Conservation (phyloP, 2,888 invertebrate species). For the Stenurella melanura region DNA sequence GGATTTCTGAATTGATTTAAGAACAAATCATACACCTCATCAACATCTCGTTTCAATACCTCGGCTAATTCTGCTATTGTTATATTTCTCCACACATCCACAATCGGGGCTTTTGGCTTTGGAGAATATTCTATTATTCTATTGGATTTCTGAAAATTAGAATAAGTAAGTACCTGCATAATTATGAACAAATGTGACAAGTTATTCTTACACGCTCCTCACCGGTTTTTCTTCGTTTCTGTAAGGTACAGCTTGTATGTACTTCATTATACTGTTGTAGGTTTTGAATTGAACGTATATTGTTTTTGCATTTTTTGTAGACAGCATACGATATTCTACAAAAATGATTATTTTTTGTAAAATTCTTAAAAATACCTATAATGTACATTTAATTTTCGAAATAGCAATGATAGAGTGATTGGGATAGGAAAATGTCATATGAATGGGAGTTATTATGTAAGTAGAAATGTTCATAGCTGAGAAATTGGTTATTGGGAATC, state of each 20-base stretch:
- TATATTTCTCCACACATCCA: constrained; percentile 88
- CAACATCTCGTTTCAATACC: constrained; percentile 78
- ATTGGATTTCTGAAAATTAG: constrained; percentile 72
- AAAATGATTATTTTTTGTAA: neutral
- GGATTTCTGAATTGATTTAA: constrained; percentile 64
- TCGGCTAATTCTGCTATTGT: constrained; percentile 84
- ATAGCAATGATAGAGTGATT: too few relatives aligned
- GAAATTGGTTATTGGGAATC: too few relatives aligned
- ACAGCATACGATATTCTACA: constrained; percentile 44
- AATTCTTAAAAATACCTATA: too few relatives aligned
- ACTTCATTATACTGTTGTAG: constrained; percentile 39
- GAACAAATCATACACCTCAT: constrained; percentile 73
- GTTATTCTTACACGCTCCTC: constrained; percentile 73
- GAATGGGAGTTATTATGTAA: too few relatives aligned
- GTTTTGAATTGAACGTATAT: constrained; percentile 25
- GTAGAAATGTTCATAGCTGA: too few relatives aligned
- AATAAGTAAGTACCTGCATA: constrained; percentile 20
- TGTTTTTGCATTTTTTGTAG: constrained; percentile 42
- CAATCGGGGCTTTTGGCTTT: constrained; percentile 75
- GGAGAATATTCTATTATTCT: constrained; percentile 79
- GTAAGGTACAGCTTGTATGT: constrained; percentile 71
- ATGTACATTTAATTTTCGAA: too few relatives aligned
- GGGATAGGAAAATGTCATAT: too few relatives aligned
- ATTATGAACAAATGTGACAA: neutral
- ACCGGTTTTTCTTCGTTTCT: constrained; percentile 78